These are phyloP conservation scores for Heterohyrax brucei DNA, from an alignment of 2,797 vertebrate species.

Conservation along the genomic window DNA sequence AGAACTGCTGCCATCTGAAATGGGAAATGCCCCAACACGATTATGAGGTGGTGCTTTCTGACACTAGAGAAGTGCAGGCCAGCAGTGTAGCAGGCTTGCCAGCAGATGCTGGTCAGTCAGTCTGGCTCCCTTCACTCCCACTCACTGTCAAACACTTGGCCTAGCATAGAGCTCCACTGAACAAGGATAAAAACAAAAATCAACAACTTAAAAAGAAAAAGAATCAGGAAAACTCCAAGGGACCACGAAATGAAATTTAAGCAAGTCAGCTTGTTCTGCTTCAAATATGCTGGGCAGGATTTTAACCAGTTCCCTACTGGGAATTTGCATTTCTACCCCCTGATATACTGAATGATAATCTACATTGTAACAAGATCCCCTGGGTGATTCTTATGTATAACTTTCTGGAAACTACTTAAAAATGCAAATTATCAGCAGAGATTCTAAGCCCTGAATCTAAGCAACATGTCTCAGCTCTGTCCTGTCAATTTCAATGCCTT, in stretches of 20 bases:
- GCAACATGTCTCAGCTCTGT: not conserved
- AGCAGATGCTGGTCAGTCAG: not conserved
- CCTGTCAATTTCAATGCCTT: not conserved
- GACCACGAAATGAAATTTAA: not conserved
- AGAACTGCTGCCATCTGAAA: not conserved
- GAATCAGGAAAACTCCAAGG: not conserved
- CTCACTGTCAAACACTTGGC: not conserved
- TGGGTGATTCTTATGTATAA: no score
- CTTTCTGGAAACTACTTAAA: no score
- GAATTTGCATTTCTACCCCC: no score
- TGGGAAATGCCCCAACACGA: not conserved
- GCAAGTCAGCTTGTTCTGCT: not conserved
- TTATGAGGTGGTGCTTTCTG: not conserved
- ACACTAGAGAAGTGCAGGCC: not conserved
- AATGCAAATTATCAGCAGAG: no score
- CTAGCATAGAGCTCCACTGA: not conserved
- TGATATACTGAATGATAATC: no score
- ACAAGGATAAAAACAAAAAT: constrained; percentile 23
- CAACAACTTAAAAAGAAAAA: not conserved
- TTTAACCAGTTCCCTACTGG: no score
- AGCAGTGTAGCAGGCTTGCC: not conserved
- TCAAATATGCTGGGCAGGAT: no score
- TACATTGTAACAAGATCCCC: no score
- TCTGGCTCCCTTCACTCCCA: not conserved
- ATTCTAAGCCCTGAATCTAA: not conserved